phyloP scores from a whole-genome alignment of 1,140 invertebrate species.

The Hycleus phaleratus region DNA sequence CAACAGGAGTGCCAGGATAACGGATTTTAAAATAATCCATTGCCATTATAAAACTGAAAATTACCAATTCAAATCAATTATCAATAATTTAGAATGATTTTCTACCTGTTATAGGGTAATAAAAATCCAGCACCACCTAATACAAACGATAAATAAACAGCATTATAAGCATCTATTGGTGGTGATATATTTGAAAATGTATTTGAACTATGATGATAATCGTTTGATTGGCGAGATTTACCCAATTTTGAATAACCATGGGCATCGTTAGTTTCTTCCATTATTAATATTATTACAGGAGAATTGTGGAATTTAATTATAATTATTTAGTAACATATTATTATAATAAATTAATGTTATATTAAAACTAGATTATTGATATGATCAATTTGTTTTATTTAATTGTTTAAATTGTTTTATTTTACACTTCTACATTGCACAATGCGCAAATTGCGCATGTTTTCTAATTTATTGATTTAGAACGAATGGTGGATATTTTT shows the following conservation, averaged over 20 bases:
- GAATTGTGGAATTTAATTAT: background rate
- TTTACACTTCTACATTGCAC: conserved; percentile 6
- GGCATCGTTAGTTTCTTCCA: conserved; percentile 27
- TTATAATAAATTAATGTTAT: too few species aligned
- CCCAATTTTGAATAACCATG: conserved; percentile 43
- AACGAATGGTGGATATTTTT: too few species aligned
- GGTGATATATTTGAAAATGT: conserved; percentile 52
- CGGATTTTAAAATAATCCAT: conserved; percentile 81
- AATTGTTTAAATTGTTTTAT: conserved; percentile 4
- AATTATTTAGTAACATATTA: background rate
- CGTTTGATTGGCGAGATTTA: conserved; percentile 46
- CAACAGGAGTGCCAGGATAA: conserved; percentile 75
- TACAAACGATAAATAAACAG: conserved; percentile 71
- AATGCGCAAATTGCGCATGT: conserved; percentile 5
- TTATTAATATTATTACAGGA: conserved; percentile 2
- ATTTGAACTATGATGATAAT: conserved; percentile 40
- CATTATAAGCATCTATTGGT: conserved; percentile 67
- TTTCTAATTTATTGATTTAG: conserved; percentile 10
- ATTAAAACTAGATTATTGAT: too few species aligned
- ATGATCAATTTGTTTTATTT: background rate
- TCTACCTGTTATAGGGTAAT: conserved; percentile 81
- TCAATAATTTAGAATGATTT: background rate
- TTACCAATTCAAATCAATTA: background rate
- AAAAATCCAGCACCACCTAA: conserved; percentile 84
- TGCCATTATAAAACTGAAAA: conserved; percentile 77